A percentile compares a stretch with the other conserved stretches of the same genome.
These are phyloP conservation scores for Vanessa atalanta DNA, from an alignment of 1,140 invertebrate genomes.

Conservation along the genomic window DNA sequence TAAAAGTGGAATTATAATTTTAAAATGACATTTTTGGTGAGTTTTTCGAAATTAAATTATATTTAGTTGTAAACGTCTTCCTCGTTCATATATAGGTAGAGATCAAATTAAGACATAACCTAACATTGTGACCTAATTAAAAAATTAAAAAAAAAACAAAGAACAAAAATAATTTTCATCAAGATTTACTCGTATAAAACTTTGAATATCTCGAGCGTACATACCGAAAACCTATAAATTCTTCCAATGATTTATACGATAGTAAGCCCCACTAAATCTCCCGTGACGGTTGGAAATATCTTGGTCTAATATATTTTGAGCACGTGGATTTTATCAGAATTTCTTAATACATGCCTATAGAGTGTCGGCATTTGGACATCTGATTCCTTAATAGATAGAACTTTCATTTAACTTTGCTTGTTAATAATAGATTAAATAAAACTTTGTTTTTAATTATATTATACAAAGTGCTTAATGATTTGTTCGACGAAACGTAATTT, in stretches of 20 bases:
- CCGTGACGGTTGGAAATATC: constrained; percentile 13
- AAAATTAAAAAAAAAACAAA: neutral
- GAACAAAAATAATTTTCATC: too few species aligned
- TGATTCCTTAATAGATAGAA: neutral
- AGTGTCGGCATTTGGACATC: neutral
- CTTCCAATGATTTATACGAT: constrained; percentile 23
- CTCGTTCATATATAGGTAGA: too few species aligned
- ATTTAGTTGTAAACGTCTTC: too few species aligned
- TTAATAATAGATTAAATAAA: too few species aligned
- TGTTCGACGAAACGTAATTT: neutral
- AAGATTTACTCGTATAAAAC: neutral
- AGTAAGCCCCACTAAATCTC: constrained; percentile 28
- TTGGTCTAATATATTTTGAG: constrained; percentile 25
- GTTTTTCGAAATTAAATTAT: too few species aligned
- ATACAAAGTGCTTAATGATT: neutral
- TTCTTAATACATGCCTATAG: neutral
- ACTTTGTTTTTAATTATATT: too few species aligned
- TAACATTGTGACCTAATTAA: neutral
- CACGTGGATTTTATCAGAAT: constrained; percentile 32
- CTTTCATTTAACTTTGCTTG: too few species aligned
- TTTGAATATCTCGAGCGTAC: neutral
- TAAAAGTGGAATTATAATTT: too few species aligned
- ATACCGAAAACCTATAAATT: constrained; percentile 9
- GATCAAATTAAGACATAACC: too few species aligned
- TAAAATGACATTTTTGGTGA: too few species aligned